Base-by-base conservation (phyloP, 2,888 invertebrate genomes). In the Lasioglossum marginatum region DNA sequence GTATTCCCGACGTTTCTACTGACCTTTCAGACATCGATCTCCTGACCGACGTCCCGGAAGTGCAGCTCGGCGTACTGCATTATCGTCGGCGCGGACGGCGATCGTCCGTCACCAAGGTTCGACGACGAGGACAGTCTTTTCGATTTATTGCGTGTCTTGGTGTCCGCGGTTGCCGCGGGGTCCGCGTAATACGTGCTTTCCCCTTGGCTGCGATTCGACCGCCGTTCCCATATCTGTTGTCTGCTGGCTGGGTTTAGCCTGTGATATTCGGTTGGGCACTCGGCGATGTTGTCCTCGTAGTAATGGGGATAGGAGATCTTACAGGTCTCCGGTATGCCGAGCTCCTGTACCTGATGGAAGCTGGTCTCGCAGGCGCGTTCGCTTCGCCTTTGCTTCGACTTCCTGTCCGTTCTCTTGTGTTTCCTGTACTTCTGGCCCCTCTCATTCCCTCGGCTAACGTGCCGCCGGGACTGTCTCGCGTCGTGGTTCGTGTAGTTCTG, bases 1-100 rank as follows among this genome's bases (percentile, higher is more conserved):
- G 34, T 40, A 1, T 70, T 4, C 77, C 48, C 43, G 37, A 68
- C 23, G 31, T 37, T 45, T n/a, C 71, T 45, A 94, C 95, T 94
- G 94, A 95, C 95, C 96, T 94, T 86, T 96, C 96, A 97, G 94
- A 97, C 97, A 95, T 97, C 97, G 93, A 97, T 97, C 94, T 97
- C 97, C 94, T 96, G 96, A 90, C 97, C 97, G 89, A 97, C 96
- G 94, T 97, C 97, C 94, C 97, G 96, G 95, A 97, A 97, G 94
- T 96, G 96, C 92, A 97, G 95, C 92, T 97, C 96, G 81, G 97
- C 96, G 94, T 97, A 97, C 94, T 97, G 96, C 93, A 96, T 96
- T 95, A 92, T 90, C 88, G 93, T 90, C 81, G 93, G 93, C 87
- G 92, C 92, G 81, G 93, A 92, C 81, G 93, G 87, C 71, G 91